Evolutionary conservation across 1,140 invertebrate species (phyloP).

Genomic region (Tetranychus urticae): DNA sequence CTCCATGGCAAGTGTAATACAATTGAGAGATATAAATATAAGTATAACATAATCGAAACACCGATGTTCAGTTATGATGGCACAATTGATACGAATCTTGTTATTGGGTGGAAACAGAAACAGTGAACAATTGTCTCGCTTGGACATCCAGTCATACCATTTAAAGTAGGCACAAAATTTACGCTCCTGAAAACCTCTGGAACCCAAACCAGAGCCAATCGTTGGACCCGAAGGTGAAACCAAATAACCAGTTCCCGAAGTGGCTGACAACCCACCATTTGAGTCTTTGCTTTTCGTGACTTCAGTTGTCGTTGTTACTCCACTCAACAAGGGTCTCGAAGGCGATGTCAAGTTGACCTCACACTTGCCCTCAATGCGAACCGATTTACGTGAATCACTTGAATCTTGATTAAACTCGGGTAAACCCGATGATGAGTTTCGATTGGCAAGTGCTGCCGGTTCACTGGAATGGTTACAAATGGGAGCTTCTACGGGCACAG

Average conservation of each 20-base stretch:
- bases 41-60: slow-evolving; percentile 94
- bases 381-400: too few relatives aligned
- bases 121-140: slow-evolving; percentile 58
- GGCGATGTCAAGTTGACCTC: too few relatives aligned
- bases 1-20: slow-evolving; percentile 96
- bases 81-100: slow-evolving; percentile 56
- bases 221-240: not conserved
- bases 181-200: not conserved
- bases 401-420: too few relatives aligned
- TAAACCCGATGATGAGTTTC: too few relatives aligned
- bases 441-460: too few relatives aligned
- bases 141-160: slow-evolving; percentile 40
- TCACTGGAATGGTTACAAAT: too few relatives aligned
- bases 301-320: too few relatives aligned
- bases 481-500: not conserved
- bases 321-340: not conserved
- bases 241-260: not conserved
- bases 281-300: too few relatives aligned
- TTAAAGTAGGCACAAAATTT: slow-evolving; percentile 11
- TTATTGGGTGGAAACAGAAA: slow-evolving; percentile 65
- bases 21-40: slow-evolving; percentile 89
- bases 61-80: slow-evolving; percentile 56
- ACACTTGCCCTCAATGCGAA: too few relatives aligned
- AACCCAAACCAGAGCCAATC: not conserved
- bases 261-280: not conserved